Conservation (phyloP, 1,140 invertebrate species). For the Dendroctonus ponderosae region DNA sequence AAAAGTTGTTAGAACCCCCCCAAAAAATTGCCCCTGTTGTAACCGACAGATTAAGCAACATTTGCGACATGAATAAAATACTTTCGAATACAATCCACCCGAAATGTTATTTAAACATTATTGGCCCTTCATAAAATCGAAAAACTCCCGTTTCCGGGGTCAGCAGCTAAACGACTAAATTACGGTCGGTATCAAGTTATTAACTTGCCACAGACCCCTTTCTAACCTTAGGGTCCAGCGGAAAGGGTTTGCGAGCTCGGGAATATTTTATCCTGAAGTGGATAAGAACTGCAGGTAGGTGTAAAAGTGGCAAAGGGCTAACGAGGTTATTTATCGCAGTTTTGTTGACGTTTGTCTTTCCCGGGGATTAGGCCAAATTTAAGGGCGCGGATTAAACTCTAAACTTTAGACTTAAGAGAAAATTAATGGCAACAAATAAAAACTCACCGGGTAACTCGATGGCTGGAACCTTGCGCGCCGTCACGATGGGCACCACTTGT, state of each 20-base stretch:
- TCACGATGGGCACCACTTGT: slow-evolving; percentile 24
- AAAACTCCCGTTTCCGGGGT: neutral
- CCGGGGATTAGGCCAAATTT: neutral
- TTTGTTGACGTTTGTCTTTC: slow-evolving; percentile 1
- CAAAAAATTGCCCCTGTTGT: too few species aligned
- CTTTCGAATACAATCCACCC: too few species aligned
- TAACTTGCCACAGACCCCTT: slow-evolving; percentile 1
- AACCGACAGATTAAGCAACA: too few species aligned
- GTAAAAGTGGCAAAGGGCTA: neutral
- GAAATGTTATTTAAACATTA: too few species aligned
- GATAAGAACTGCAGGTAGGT: neutral
- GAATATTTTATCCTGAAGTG: too few species aligned
- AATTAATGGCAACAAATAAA: neutral
- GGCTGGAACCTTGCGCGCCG: slow-evolving; percentile 28
- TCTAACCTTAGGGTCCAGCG: neutral
- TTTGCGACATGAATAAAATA: too few species aligned
- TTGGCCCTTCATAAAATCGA: too few species aligned
- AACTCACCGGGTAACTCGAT: slow-evolving; percentile 35
- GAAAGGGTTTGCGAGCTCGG: neutral
- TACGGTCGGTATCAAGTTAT: neutral
- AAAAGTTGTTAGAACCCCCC: too few species aligned
- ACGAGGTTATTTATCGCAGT: neutral
- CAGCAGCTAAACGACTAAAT: neutral
- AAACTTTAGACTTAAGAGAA: neutral
- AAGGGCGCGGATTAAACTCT: neutral